Evolutionary conservation across 2,113 vertebrate genomes (phyloP).

Genomic region (Strix aluco): DNA sequence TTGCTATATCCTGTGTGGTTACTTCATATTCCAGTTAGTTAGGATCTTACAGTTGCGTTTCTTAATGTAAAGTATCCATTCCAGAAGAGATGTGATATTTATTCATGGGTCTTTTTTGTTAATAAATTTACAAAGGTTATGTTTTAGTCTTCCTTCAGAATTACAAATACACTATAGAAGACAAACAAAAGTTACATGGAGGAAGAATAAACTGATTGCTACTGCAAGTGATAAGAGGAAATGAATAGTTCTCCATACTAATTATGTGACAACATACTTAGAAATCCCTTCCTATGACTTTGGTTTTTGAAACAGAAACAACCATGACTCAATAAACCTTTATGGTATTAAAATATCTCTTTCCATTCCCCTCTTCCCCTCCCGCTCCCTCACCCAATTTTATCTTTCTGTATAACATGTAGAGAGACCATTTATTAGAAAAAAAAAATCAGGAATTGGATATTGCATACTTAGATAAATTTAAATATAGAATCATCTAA

Average conservation of each 20-base stretch:
- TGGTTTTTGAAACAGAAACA: not conserved
- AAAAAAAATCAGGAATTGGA: not conserved
- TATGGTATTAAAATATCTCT: not conserved
- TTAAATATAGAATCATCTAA: not conserved
- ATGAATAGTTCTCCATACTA: not conserved
- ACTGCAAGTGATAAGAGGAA: not conserved
- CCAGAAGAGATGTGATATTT: not conserved
- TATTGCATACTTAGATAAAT: not conserved
- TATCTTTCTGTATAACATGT: not conserved
- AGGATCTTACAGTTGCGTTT: not conserved
- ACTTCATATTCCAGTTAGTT: not conserved
- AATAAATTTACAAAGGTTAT: not conserved
- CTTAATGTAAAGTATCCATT: not conserved
- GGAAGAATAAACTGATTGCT: not conserved
- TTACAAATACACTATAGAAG: not conserved
- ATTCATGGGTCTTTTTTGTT: not conserved
- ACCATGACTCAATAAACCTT: not conserved
- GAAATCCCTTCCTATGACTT: not conserved
- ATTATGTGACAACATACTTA: not conserved
- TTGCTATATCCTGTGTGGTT: not conserved
- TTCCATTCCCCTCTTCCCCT: not conserved
- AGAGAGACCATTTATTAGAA: not conserved
- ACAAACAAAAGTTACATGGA: not conserved
- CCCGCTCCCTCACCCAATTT: rapidly evolving
- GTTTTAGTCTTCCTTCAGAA: not conserved